A percentile compares a stretch with the other conserved stretches of the same genome.
Evolutionary conservation across 2,888 invertebrate species (phyloP).

Genomic region (Acrocera orbiculus): DNA sequence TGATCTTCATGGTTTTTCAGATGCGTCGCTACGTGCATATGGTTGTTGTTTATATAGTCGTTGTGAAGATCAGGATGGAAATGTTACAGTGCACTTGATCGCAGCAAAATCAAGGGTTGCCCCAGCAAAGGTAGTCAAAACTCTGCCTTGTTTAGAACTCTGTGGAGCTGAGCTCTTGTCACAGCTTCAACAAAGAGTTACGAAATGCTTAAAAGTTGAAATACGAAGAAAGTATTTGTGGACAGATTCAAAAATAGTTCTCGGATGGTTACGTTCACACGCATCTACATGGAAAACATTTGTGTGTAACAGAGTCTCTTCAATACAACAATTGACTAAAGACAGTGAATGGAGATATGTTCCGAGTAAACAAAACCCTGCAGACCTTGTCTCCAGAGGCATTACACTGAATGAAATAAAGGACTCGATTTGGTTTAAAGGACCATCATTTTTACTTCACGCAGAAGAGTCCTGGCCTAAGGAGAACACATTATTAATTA

Average conservation of each 20-base stretch:
- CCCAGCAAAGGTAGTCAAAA: neutral
- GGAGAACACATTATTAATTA: neutral
- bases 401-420: too few relatives aligned
- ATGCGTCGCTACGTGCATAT: neutral
- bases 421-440: too few relatives aligned
- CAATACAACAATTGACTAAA: neutral
- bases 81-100: neutral
- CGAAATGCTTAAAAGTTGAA: neutral
- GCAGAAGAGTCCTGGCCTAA: neutral
- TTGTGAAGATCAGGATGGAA: neutral
- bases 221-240: too few relatives aligned
- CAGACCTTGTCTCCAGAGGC: constrained; percentile 9
- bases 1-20: neutral
- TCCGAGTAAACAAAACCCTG: neutral
- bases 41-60: neutral
- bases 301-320: neutral
- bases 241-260: too few relatives aligned
- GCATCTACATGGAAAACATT: neutral
- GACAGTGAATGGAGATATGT: neutral
- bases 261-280: too few relatives aligned
- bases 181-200: neutral
- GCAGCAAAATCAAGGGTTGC: neutral
- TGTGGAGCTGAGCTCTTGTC: neutral
- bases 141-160: neutral
- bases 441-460: too few relatives aligned